A percentile compares a stretch with the other conserved stretches of the same genome.
Evolutionary conservation across 2,113 vertebrate species (phyloP).

Genomic region (Cottus gobio): DNA sequence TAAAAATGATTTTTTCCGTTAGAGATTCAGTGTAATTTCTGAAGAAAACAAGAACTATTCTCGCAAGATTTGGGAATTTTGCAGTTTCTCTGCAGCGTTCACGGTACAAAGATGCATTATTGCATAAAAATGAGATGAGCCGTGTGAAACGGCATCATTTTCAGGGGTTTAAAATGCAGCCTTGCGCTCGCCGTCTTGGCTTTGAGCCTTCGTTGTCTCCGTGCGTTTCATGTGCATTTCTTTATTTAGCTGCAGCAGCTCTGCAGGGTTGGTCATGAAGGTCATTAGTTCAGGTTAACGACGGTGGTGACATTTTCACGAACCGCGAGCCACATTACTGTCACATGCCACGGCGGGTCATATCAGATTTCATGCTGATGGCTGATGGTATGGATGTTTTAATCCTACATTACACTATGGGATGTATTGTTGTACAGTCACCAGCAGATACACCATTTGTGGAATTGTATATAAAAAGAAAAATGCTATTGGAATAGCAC

Average conservation of each 20-base stretch:
- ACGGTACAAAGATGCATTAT: background rate
- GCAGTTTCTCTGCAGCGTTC: background rate
- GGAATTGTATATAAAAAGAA: too few species aligned
- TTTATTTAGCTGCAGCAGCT: slow-evolving; percentile 62
- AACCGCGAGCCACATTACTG: slow-evolving; percentile 4
- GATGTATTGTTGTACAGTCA: background rate
- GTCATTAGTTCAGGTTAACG: slow-evolving; percentile 47
- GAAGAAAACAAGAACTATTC: background rate
- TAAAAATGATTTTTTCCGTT: background rate
- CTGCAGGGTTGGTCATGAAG: slow-evolving; percentile 45
- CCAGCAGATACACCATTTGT: background rate
- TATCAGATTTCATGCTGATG: background rate
- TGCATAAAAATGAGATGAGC: background rate
- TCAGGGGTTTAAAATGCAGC: background rate
- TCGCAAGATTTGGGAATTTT: background rate
- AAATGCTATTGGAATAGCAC: too few species aligned
- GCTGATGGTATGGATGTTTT: background rate
- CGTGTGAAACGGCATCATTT: background rate
- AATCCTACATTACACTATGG: background rate
- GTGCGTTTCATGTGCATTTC: slow-evolving; percentile 29
- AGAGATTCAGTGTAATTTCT: background rate
- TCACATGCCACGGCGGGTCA: slow-evolving; percentile 4
- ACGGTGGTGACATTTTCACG: slow-evolving; percentile 47
- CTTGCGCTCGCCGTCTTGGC: background rate
- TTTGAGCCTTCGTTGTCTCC: background rate